Conservation (phyloP, 1,140 invertebrate genomes). For the Lamellibrachia luymesi region DNA sequence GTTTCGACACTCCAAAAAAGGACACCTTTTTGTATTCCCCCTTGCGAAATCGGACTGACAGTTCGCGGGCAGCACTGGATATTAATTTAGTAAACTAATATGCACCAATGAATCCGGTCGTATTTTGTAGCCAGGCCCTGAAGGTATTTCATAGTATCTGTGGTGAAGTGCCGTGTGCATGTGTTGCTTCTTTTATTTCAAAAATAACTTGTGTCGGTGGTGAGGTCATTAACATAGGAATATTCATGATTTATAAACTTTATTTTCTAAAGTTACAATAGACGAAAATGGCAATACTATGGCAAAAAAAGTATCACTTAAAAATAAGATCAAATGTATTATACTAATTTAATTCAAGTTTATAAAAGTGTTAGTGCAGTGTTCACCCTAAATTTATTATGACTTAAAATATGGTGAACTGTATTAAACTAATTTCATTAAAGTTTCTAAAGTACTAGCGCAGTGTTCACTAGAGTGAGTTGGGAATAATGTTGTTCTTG, state of each 20-base stretch:
- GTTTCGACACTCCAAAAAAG: not conserved
- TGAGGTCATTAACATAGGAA: not conserved
- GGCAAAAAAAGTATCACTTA: no score
- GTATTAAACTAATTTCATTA: not conserved
- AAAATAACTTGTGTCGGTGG: not conserved
- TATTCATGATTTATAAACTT: no score
- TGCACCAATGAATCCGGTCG: not conserved
- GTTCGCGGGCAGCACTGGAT: not conserved
- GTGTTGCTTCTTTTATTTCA: not conserved
- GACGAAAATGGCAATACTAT: no score
- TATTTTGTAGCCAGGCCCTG: not conserved
- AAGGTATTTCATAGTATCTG: not conserved
- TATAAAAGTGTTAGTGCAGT: not conserved
- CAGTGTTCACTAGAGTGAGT: not conserved
- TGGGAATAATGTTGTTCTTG: not conserved
- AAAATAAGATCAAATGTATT: not conserved
- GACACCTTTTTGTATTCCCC: not conserved
- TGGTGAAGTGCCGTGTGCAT: not conserved
- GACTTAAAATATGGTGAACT: not conserved
- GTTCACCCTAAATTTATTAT: not conserved
- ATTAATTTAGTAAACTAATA: conserved; percentile 6
- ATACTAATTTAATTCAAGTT: not conserved
- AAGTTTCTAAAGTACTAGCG: not conserved
- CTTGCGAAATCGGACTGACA: not conserved
- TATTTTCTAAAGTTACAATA: no score